phyloP scores from a whole-genome alignment of 1,140 invertebrate genomes.

The Bombus pyrosoma region DNA sequence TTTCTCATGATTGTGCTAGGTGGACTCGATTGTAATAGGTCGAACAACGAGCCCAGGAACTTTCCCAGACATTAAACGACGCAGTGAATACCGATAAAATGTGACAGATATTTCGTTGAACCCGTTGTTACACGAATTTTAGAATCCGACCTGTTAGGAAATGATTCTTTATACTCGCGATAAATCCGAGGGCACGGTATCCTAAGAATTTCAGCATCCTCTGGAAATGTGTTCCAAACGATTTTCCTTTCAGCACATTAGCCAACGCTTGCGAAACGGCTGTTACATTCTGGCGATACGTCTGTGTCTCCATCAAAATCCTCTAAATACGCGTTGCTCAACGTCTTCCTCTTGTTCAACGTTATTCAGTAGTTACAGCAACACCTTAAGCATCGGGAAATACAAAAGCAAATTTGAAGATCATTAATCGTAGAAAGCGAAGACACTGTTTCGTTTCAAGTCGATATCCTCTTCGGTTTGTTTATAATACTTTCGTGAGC shows the following conservation, averaged over 20 bases:
- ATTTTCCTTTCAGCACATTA: slow-evolving; percentile 5
- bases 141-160: slow-evolving; percentile 36
- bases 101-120: slow-evolving; percentile 44
- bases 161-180: slow-evolving; percentile 16
- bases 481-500: neutral
- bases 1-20: slow-evolving; percentile 32
- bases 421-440: neutral
- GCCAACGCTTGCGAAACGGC: slow-evolving; percentile 4
- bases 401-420: neutral
- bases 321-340: neutral
- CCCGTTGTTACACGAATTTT: slow-evolving; percentile 27
- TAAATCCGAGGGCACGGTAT: neutral
- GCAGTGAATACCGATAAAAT: slow-evolving; percentile 30
- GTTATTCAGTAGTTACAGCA: neutral
- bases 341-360: neutral
- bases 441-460: neutral
- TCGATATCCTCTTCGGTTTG: too few relatives aligned
- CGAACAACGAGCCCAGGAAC: slow-evolving; percentile 32
- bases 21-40: slow-evolving; percentile 1
- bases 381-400: neutral
- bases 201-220: slow-evolving; percentile 36
- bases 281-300: neutral
- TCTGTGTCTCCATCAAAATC: neutral
- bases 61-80: slow-evolving; percentile 55
- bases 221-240: neutral